These are phyloP conservation scores for Mesorhabditis spiculigera DNA, from an alignment of 2,888 invertebrate genomes.

Conservation along the genomic window DNA sequence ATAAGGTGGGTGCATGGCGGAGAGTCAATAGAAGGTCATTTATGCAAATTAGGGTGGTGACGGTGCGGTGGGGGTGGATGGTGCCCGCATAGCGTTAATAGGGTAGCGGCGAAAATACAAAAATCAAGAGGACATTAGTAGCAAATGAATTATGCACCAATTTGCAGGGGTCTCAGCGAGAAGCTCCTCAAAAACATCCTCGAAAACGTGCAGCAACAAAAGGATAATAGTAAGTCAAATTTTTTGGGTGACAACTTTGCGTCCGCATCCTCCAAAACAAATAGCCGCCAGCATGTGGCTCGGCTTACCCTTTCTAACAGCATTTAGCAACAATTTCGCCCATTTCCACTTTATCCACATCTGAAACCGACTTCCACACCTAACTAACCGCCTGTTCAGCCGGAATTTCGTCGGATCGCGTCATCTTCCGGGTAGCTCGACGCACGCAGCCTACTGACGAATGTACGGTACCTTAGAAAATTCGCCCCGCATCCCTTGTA, in stretches of 20 bases:
- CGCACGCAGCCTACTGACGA: background rate
- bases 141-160: background rate
- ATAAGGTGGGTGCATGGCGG: too few species aligned
- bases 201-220: conserved; percentile 43
- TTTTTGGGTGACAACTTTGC: background rate
- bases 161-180: conserved; percentile 38
- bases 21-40: too few species aligned
- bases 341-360: background rate
- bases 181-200: conserved; percentile 43
- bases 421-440: background rate
- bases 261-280: background rate
- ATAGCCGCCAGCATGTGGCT: background rate
- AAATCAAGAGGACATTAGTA: background rate
- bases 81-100: too few species aligned
- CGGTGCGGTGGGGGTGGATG: too few species aligned
- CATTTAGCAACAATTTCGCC: background rate
- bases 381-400: background rate
- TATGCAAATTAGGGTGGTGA: too few species aligned
- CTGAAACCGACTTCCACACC: too few species aligned
- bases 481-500: background rate
- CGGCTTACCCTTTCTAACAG: background rate
- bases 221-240: conserved; percentile 46
- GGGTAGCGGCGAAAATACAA: too few species aligned
- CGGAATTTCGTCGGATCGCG: background rate
- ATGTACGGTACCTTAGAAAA: background rate